Conservation (phyloP, 2,888 invertebrate species). For the Asteroscopus sphinx region DNA sequence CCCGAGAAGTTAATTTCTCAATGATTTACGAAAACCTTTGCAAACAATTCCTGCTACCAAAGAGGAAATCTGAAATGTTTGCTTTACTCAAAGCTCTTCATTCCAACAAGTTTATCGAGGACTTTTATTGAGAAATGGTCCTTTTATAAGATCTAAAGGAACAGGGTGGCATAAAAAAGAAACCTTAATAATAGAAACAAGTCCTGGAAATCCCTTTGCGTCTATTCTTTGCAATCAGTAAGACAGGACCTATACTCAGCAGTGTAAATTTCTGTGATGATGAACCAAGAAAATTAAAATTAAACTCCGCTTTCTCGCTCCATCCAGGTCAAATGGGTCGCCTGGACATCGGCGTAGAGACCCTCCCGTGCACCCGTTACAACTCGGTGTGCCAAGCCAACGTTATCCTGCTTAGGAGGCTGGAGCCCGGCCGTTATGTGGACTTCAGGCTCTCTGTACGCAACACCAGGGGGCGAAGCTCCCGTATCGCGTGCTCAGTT, state of each 20-base stretch:
- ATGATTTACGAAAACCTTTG: constrained; percentile 26
- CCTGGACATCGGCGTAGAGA: constrained; percentile 94
- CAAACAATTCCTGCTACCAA: constrained; percentile 24
- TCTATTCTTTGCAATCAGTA: too few species aligned
- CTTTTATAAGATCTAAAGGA: too few species aligned
- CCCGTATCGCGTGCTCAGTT: constrained; percentile 94
- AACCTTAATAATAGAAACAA: too few species aligned
- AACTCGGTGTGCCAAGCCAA: constrained; percentile 97
- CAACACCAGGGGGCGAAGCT: constrained; percentile 94
- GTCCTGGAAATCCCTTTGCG: too few species aligned
- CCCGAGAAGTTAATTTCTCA: constrained; percentile 45
- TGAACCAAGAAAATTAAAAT: neutral
- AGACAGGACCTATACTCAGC: too few species aligned
- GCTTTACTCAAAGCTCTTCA: constrained; percentile 1
- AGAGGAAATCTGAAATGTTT: constrained; percentile 15
- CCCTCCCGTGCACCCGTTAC: constrained; percentile 95
- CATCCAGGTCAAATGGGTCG: constrained; percentile 91
- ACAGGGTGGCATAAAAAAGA: too few species aligned
- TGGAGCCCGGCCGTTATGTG: constrained; percentile 95
- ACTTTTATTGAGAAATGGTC: neutral
- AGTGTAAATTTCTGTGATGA: neutral
- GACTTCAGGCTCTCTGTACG: constrained; percentile 93
- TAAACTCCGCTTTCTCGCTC: neutral
- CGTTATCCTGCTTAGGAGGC: constrained; percentile 93
- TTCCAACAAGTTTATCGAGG: neutral